Base-by-base conservation (phyloP, 2,888 invertebrate genomes). In the Lordiphosa andalusiaca region DNA sequence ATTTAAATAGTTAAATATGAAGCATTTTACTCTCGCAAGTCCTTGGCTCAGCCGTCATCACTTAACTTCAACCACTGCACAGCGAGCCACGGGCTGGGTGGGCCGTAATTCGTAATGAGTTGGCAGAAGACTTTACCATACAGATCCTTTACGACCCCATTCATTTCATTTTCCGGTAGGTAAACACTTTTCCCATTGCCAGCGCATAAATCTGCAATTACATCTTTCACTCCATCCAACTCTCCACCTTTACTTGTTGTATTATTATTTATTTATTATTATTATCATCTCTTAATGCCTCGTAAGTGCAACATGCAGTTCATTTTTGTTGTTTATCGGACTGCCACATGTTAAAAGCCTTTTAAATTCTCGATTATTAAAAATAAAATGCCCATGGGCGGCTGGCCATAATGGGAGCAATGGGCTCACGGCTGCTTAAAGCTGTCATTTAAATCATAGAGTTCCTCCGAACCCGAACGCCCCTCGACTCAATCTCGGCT, bases 121-220 rank as follows among this genome's bases (percentile, higher is more conserved):
- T 37, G n/a, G 35, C 48, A 23, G 23, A 23, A 33, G 50, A 40
- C 33, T 37, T 21, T 3, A 19, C 19, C 48, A 21, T 19, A 37
- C 37, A 41, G 41, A 44, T 44, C 40, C 47, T 38, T 30, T 51
- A 36, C 54, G 55, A 21, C 33, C 47, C 33, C 47, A 47, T 47
- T 47, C 44, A 37, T 16, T 65, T 58, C 62, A 72, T 57, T 67
- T 58, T 51, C 54, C 44, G 60, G 39, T 53, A 59, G 44, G 58
- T 57, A 74, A 73, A 65, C 58, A 75, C 68, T 75, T 62, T 54
- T 52, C 35, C 38, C 51, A 49, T 63, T 52, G 52, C 38, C 65
- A 59, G 37, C 57, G 56, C 62, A 70, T 73, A 69, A 73, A 76
- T 69, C 67, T 71, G 71, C 60, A 76, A 73, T 76, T 76, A 63